Conservation (phyloP, 2,113 vertebrate species). For the Cranoglanis bouderius region DNA sequence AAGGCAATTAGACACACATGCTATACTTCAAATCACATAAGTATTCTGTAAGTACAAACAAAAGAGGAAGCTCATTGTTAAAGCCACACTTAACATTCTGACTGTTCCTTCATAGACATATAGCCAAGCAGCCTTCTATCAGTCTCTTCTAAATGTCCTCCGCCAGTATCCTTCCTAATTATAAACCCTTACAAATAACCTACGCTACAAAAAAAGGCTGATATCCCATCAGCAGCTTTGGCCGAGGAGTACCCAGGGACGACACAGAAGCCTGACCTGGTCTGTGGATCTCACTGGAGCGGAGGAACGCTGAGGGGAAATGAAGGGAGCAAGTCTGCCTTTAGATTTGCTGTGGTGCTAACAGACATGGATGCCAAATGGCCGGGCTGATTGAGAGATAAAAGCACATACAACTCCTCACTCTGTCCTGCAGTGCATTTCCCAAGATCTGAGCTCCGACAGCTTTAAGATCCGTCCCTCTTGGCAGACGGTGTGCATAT, state of each 20-base stretch:
- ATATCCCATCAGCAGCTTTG: conserved; percentile 13
- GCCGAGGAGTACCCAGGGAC: not conserved
- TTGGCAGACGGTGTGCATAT: conserved; percentile 10
- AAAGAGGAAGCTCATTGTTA: conserved; percentile 11
- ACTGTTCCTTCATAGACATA: not conserved
- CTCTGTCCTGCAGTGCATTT: not conserved
- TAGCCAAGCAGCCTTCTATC: conserved; percentile 24
- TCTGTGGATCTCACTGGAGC: conserved; percentile 3
- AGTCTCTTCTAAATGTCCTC: conserved; percentile 35
- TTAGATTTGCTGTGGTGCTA: not conserved
- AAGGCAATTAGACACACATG: conserved; percentile 19
- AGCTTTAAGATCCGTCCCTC: not conserved
- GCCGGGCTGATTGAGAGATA: not conserved
- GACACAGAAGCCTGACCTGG: not conserved
- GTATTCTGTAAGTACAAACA: not conserved
- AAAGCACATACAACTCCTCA: conserved; percentile 6
- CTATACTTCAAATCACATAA: conserved; percentile 10
- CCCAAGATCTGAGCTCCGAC: not conserved
- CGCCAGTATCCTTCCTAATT: conserved; percentile 3
- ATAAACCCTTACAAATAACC: conserved; percentile 35
- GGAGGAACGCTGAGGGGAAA: not conserved
- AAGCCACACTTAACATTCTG: conserved; percentile 34
- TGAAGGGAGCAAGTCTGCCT: not conserved
- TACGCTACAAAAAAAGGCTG: conserved; percentile 6
- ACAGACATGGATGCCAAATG: conserved; percentile 4